phyloP scores from a whole-genome alignment of 2,113 vertebrate genomes.

The Holacanthus passer region DNA sequence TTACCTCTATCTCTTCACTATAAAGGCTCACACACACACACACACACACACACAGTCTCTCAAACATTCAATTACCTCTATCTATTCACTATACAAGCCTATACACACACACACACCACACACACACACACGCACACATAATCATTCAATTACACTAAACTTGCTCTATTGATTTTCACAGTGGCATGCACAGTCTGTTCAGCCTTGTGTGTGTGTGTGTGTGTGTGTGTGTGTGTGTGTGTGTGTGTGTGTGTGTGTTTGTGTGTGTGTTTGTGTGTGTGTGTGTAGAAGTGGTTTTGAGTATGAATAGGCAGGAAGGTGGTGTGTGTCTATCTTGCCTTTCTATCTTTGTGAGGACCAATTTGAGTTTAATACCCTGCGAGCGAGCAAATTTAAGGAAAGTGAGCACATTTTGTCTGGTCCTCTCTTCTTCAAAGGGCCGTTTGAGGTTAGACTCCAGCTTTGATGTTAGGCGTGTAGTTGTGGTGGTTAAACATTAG shows the following conservation, averaged over 20 bases:
- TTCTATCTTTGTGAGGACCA: constrained; percentile 27
- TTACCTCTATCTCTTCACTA: constrained; percentile 77
- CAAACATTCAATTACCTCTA: constrained; percentile 80
- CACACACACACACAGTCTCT: constrained; percentile 34
- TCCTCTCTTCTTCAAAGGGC: neutral
- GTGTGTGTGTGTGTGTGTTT: constrained; percentile 35
- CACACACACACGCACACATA: constrained; percentile 34
- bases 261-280: constrained; percentile 12
- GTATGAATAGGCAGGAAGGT: constrained; percentile 39
- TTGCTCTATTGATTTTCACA: constrained; percentile 76
- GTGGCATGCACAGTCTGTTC: constrained; percentile 31
- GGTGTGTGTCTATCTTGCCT: constrained; percentile 9
- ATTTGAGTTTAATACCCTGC: constrained; percentile 3
- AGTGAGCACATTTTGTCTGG: neutral
- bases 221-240: constrained; percentile 32
- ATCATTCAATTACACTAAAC: constrained; percentile 80
- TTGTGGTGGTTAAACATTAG: neutral
- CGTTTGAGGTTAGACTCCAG: neutral
- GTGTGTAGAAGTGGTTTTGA: neutral
- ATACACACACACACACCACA: constrained; percentile 18
- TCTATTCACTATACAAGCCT: constrained; percentile 63
- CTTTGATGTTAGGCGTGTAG: neutral
- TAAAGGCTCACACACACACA: constrained; percentile 52
- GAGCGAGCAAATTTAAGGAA: neutral
- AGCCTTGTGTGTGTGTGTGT: constrained; percentile 22